Base-by-base conservation (phyloP, 2,888 invertebrate genomes). In the Malachius bipustulatus region DNA sequence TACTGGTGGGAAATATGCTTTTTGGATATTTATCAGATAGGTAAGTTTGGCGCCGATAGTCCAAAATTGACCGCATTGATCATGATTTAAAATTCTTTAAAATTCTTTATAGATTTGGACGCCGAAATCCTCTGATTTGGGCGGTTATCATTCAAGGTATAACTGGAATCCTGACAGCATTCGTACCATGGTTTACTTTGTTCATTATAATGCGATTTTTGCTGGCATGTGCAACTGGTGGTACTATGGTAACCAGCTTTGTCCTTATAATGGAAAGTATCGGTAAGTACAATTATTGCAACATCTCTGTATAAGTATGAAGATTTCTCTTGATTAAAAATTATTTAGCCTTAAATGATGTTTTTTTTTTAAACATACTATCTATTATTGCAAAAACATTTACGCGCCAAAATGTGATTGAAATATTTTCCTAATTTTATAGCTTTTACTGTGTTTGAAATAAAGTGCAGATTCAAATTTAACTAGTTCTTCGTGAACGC, bases 221-320 rank as follows among this genome's bases (percentile, higher is more conserved):
- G 12, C 70, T 77, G 9, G 84, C 82, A 1, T 66, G 81, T 14
- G 82, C 82, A 6, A 83, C 82, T 2, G 84, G 83, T 30, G 87
- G 87, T 24, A 81, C 82, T 0, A 88, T 88, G 81, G 77, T 82
- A 33, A 82, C 81, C 29, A 77, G 77, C 52, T 79, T 79, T 44
- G 77, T 78, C 2, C 63, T 78, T 3, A 68, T 72, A 4, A 77
- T 78, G 77, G 79, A 79, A 55, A 57, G 77, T 14, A 69, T 77
- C 34, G 78, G 78, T 61, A 50, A 47, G 47, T 30, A 31, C 6
- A 19, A n/a, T n/a, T n/a, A n/a, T n/a, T n/a, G n/a, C n/a, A n/a
- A n/a, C n/a, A n/a, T n/a, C n/a, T n/a, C n/a, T n/a, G n/a, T n/a
- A n/a, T n/a, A n/a, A n/a, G n/a, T n/a, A n/a, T n/a, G n/a, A n/a